These are phyloP conservation scores for Urocitellus parryii DNA, from an alignment of 2,113 vertebrate genomes.

Conservation along the genomic window DNA sequence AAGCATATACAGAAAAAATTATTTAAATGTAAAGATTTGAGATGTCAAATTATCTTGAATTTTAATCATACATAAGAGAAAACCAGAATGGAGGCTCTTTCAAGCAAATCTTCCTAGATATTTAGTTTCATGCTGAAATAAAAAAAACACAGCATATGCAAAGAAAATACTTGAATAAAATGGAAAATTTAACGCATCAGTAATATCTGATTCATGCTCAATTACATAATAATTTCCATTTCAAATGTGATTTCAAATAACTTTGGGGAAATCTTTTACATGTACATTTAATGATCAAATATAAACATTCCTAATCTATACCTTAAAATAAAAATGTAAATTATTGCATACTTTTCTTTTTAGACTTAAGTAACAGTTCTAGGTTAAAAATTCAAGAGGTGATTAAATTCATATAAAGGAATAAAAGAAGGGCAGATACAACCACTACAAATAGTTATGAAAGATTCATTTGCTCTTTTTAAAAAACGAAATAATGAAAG, in stretches of 20 bases:
- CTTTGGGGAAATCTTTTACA: not conserved
- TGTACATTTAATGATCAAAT: not conserved
- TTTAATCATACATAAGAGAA: constrained; percentile 32
- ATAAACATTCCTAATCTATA: constrained; percentile 25
- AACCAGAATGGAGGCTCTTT: constrained; percentile 9
- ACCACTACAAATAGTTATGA: not conserved
- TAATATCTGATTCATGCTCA: constrained; percentile 22
- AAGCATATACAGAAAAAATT: not conserved
- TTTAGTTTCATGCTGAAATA: constrained; percentile 18
- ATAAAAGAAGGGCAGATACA: not conserved
- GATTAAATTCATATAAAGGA: not conserved
- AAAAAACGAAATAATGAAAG: not conserved
- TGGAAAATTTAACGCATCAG: not conserved
- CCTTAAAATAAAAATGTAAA: constrained; percentile 1
- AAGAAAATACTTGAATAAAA: constrained; percentile 44
- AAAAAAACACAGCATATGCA: not conserved
- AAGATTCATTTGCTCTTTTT: not conserved
- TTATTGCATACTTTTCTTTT: not conserved
- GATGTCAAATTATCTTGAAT: constrained; percentile 27
- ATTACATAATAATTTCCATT: not conserved
- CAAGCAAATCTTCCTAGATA: constrained; percentile 52
- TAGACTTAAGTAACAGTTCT: not conserved
- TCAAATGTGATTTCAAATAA: constrained; percentile 46
- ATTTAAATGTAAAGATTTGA: not conserved
- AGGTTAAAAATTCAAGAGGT: constrained; percentile 31